Evolutionary conservation across 2,113 vertebrate species (phyloP).

Genomic region (Origma solitaria): DNA sequence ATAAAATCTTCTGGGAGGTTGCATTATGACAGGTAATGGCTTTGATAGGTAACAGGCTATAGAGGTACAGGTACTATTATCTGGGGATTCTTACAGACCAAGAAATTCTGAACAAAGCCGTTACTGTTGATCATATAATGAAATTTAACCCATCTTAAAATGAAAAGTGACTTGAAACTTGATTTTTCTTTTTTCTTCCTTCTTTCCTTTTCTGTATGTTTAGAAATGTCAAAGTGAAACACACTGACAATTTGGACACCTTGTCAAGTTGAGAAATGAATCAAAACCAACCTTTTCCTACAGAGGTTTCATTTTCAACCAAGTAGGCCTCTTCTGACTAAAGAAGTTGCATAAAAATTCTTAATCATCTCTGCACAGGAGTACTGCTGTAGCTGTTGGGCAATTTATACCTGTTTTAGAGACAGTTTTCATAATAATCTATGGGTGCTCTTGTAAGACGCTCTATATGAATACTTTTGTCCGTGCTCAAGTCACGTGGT

Average conservation of each 20-base stretch:
- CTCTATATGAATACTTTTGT: neutral
- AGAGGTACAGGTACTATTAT: neutral
- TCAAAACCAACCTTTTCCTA: slow-evolving; percentile 59
- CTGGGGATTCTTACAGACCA: neutral
- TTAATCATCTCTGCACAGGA: slow-evolving; percentile 7
- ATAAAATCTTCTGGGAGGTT: neutral
- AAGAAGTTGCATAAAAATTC: slow-evolving; percentile 45
- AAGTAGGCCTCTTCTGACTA: slow-evolving; percentile 44
- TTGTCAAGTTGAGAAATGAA: slow-evolving; percentile 52
- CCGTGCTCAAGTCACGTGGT: rapidly evolving
- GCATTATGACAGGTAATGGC: neutral
- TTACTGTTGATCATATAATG: neutral
- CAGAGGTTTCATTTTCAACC: slow-evolving; percentile 53
- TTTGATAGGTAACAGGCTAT: neutral
- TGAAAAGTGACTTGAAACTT: neutral
- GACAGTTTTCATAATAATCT: neutral
- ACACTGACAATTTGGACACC: neutral
- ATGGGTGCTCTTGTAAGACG: neutral
- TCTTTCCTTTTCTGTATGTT: neutral
- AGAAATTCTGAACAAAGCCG: neutral
- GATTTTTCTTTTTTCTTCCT: neutral
- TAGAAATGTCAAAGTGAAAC: slow-evolving; percentile 43
- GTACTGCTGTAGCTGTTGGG: neutral
- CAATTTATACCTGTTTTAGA: neutral
- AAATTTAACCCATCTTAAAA: neutral